These are phyloP conservation scores for Limnephilus lunatus DNA, from an alignment of 2,888 invertebrate genomes.

Conservation along the genomic window DNA sequence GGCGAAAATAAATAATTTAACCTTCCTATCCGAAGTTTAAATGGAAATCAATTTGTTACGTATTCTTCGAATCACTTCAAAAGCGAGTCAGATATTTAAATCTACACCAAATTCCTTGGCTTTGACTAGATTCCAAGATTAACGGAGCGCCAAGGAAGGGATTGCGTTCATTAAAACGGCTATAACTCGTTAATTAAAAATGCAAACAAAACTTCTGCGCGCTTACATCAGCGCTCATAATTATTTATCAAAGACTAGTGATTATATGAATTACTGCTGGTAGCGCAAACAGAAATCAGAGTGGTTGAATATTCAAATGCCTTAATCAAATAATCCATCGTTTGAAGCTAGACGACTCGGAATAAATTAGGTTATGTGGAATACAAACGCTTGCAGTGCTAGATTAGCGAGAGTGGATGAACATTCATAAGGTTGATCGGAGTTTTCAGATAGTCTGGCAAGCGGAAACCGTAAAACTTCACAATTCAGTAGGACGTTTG, in stretches of 20 bases:
- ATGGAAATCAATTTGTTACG: slow-evolving; percentile 2
- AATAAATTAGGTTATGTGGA: slow-evolving; percentile 61
- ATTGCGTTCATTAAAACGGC: background rate
- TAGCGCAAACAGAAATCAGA: slow-evolving; percentile 59
- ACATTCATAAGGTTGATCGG: slow-evolving; percentile 27
- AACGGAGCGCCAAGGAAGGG: background rate
- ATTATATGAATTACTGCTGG: slow-evolving; percentile 48
- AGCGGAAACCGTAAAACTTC: background rate
- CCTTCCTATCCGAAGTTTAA: background rate
- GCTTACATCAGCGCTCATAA: slow-evolving; percentile 54
- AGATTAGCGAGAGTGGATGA: slow-evolving; percentile 47
- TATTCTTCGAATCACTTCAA: background rate
- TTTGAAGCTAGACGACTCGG: slow-evolving; percentile 56
- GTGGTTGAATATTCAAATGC: slow-evolving; percentile 63
- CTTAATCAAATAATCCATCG: slow-evolving; percentile 61
- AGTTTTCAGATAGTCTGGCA: slow-evolving; percentile 5
- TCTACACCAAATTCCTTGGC: background rate
- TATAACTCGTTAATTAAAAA: slow-evolving; percentile 56
- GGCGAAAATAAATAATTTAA: background rate
- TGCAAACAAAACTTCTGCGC: slow-evolving; percentile 58
- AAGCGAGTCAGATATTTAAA: background rate
- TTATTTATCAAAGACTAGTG: slow-evolving; percentile 62
- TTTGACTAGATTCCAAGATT: background rate
- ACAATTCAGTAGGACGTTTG: background rate
- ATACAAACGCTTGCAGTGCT: slow-evolving; percentile 53